Evolutionary conservation across 2,113 vertebrate species (phyloP).

Genomic region (Lamprotornis superbus): DNA sequence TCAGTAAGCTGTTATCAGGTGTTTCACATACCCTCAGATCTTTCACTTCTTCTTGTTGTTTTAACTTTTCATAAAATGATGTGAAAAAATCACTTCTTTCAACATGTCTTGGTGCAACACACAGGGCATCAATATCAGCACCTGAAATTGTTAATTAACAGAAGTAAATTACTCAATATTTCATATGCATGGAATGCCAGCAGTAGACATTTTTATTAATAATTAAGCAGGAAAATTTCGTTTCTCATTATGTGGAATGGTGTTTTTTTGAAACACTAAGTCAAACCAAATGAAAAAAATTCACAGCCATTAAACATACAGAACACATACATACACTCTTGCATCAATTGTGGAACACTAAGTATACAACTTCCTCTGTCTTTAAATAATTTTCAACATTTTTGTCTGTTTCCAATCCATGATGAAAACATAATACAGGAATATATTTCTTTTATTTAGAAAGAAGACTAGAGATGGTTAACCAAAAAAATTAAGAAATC

Average conservation of each 20-base stretch:
- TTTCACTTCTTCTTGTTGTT: slow-evolving; percentile 88
- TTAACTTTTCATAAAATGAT: slow-evolving; percentile 89
- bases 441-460: background rate
- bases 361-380: background rate
- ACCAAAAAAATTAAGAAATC: background rate
- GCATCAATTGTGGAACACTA: background rate
- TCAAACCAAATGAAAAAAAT: background rate
- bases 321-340: background rate
- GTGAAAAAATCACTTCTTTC: slow-evolving; percentile 89
- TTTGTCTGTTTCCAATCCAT: background rate
- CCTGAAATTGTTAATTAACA: slow-evolving; percentile 69
- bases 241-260: background rate
- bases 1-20: background rate
- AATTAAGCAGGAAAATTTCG: background rate
- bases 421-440: background rate
- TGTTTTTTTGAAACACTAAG: background rate
- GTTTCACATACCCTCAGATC: slow-evolving; percentile 81
- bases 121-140: slow-evolving; percentile 91
- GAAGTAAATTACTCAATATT: background rate
- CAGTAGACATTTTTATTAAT: background rate
- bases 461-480: background rate
- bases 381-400: background rate
- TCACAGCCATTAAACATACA: background rate
- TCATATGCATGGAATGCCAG: background rate
- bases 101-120: slow-evolving; percentile 87